Percentiles rank a stretch among this genome's conserved stretches.
Conservation (phyloP, 2,797 vertebrate species). For the Danio jaintianensis region DNA sequence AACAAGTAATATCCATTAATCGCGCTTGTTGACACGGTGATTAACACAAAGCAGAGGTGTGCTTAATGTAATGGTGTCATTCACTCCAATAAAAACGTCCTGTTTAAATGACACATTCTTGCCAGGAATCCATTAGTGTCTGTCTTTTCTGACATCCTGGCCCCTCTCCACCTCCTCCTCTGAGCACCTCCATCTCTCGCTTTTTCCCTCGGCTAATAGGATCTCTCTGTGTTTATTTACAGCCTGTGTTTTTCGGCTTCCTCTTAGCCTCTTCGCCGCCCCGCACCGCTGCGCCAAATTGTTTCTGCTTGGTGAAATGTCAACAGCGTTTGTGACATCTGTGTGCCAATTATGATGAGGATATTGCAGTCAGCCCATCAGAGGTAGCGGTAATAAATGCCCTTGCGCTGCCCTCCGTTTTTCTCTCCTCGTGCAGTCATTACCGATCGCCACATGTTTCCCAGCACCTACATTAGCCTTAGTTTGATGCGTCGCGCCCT, state of each 20-base stretch:
- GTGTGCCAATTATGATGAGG: constrained; percentile 72
- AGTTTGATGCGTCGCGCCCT: constrained; percentile 49
- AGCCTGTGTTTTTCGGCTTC: constrained; percentile 59
- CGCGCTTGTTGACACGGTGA: constrained; percentile 65
- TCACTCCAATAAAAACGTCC: constrained; percentile 67
- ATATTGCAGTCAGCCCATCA: constrained; percentile 69
- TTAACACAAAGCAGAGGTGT: constrained; percentile 67
- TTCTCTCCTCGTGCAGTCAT: constrained; percentile 57
- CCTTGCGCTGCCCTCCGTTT: constrained; percentile 62
- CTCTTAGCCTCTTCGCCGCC: constrained; percentile 58
- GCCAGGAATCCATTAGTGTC: constrained; percentile 69
- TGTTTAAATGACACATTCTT: constrained; percentile 70
- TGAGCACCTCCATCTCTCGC: constrained; percentile 53
- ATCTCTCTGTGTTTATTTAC: constrained; percentile 65
- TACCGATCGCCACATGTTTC: constrained; percentile 61
- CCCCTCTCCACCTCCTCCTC: constrained; percentile 57
- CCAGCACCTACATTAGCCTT: constrained; percentile 52
- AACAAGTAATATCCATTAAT: constrained; percentile 64
- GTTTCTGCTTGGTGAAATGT: constrained; percentile 77
- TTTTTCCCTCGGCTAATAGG: constrained; percentile 54
- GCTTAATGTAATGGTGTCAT: constrained; percentile 69
- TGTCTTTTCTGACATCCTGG: constrained; percentile 64
- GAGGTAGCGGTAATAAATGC: constrained; percentile 66
- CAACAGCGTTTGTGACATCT: constrained; percentile 75
- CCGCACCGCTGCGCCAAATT: constrained; percentile 68